These are phyloP conservation scores for Eumeta japonica DNA, from an alignment of 1,140 invertebrate species.

Conservation along the genomic window DNA sequence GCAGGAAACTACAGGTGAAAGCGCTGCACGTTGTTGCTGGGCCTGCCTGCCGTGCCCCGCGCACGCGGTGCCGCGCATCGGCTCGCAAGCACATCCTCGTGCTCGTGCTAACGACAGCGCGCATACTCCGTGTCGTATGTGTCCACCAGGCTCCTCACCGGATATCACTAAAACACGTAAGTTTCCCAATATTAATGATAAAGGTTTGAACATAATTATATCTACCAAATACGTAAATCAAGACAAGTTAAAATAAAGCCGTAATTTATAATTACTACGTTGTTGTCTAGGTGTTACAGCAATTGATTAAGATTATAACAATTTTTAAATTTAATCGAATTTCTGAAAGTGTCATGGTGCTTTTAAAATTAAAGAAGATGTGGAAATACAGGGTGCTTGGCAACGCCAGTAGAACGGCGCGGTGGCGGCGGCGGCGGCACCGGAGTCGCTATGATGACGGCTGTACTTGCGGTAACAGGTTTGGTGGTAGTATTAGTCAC, in stretches of 20 bases:
- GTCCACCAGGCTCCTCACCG: conserved; percentile 64
- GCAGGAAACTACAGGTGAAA: conserved; percentile 49
- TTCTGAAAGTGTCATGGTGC: no score
- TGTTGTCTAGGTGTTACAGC: no score
- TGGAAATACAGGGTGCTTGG: conserved; percentile 14
- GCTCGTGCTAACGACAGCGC: no score
- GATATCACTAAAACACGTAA: conserved; percentile 65
- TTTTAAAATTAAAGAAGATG: no score
- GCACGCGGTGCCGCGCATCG: conserved; percentile 62
- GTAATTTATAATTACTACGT: no score
- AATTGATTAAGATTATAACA: no score
- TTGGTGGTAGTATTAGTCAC: conserved; percentile 66
- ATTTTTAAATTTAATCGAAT: no score
- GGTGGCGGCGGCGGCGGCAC: conserved; percentile 6
- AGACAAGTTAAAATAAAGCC: no score
- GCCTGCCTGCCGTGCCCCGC: conserved; percentile 66
- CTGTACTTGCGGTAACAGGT: conserved; percentile 68
- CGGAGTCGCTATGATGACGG: no score
- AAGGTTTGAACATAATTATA: no score
- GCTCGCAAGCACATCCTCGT: conserved; percentile 36
- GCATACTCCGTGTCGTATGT: conserved; percentile 62
- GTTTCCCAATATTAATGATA: no score
- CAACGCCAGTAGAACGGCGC: conserved; percentile 14
- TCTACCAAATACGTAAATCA: no score
- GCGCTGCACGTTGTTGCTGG: conserved; percentile 72